Conservation (phyloP, 2,797 vertebrate genomes). For the Liasis olivaceus region DNA sequence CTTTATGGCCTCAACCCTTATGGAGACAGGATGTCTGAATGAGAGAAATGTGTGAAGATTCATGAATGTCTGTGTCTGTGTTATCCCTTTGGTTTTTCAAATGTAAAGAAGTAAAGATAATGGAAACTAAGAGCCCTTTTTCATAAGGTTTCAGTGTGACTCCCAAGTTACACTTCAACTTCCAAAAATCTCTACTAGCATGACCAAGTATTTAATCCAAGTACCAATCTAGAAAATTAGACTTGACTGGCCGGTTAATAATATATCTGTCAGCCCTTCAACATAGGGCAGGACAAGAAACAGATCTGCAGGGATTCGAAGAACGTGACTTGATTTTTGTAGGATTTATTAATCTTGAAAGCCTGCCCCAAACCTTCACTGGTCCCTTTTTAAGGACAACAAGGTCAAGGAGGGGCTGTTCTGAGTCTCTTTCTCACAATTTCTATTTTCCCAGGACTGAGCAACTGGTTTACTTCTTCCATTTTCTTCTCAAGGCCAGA, state of each 20-base stretch:
- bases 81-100: too few species aligned
- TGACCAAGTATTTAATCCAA: neutral
- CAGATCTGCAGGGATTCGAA: neutral
- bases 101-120: too few species aligned
- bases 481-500: too few species aligned
- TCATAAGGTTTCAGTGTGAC: neutral
- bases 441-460: neutral
- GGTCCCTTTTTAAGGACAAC: neutral
- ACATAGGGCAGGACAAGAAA: neutral
- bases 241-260: neutral
- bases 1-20: too few species aligned
- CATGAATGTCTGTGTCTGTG: too few species aligned
- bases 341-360: neutral
- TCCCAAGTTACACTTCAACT: neutral
- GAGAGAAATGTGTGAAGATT: too few species aligned
- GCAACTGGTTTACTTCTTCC: neutral
- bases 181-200: neutral
- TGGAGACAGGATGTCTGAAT: too few species aligned
- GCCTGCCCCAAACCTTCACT: neutral
- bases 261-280: neutral
- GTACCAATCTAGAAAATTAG: neutral
- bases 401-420: neutral
- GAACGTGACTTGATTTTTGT: neutral
- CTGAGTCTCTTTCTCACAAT: neutral
- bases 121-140: too few species aligned